Base-by-base conservation (phyloP, 2,113 vertebrate species). In the Oncorhynchus mykiss region DNA sequence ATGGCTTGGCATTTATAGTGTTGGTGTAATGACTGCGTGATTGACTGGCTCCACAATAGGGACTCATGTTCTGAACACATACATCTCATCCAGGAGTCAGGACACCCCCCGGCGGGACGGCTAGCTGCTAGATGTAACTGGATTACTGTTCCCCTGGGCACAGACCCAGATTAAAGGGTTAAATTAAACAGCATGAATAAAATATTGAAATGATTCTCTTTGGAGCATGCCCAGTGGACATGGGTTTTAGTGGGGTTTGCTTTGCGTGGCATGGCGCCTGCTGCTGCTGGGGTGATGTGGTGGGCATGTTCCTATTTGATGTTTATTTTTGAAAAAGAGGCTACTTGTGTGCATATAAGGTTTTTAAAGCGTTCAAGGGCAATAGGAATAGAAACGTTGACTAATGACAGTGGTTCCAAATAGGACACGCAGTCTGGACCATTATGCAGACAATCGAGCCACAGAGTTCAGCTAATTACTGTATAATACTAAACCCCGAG, bases 101-200 rank as follows among this genome's bases (percentile, higher is more conserved):
- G 86, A 66, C 77, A 84, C 81, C 67, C 84, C 89, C 24, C 13
- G 16, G 51, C 16, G 4, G 16, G 14, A 54, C 51, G 77, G 83
- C 76, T 65, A 66, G 62, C 76, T 80, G 27, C 54, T 85, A 66
- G 64, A 2, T 18, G 83, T 88, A 91, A 91, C 92, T 81, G 90
- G 91, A 92, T 95, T 94, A 89, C 87, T 88, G 80, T 51, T 90
- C 91, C 89, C 85, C 60, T 39, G 81, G 92, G 90, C 91, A 92
- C 86, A 91, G 88, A 92, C 92, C 92, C 92, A 94, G 93, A 94
- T 95, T 94, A 93, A 94, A 90, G 86, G 86, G 86, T 87, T 91
- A 90, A 92, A 94, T 91, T 94, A 92, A 94, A 94, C 78, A 90
- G 85, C 89, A 88, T 90, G 91, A 92, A 94, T 95, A 93, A 92